Base-by-base conservation (phyloP, 2,113 vertebrate genomes). In the Ceyx margarethae region DNA sequence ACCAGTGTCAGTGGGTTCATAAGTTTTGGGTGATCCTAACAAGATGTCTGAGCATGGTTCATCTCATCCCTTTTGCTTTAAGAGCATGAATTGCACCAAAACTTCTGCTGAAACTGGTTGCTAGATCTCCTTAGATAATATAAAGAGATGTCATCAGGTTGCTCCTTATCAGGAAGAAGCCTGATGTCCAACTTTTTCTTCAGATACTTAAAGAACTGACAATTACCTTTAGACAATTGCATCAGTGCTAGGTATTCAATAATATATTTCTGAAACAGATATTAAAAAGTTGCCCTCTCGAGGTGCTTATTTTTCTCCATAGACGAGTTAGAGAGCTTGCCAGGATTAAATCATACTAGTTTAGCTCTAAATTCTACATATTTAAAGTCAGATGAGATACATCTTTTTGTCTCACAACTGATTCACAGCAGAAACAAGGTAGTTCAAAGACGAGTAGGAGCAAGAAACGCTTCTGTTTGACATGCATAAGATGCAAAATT, bases 361-460 rank as follows among this genome's bases (percentile, higher is more conserved):
- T 85, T 31, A 76, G 23, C 71, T 58, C 50, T 73, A 58, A 76
- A 31, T 87, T 94, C 60, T 77, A 69, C 9, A 16, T 62, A 45
- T 87, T 91, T 76, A 62, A 93, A 93, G 33, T 54, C 14, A 61
- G 64, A 80, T 85, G 54, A 87, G 86, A 82, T 82, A 91, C 89
- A 91, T 73, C 66, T 69, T 69, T 87, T 81, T 71, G 65, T 91
- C 76, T 91, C 77, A 62, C 48, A 73, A 46, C 40, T 78, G 76
- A 89, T 78, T 93, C 86, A 81, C 54, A 66, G 45, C 45, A 79
- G 83, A 91, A 91, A 76, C 11, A 86, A 90, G 48, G 35, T 29
- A 74, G 57, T 86, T 93, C 92, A 95, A 93, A 94, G 45, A 68
- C 72, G 73, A 93, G 29, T 73, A 71, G 73, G 69, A 79, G 42